A percentile compares a stretch with the other conserved stretches of the same genome.
These are phyloP conservation scores for Chondrosia reniformis DNA, from an alignment of 37 sponge, comb jelly and placozoan species.

Conservation along the genomic window DNA sequence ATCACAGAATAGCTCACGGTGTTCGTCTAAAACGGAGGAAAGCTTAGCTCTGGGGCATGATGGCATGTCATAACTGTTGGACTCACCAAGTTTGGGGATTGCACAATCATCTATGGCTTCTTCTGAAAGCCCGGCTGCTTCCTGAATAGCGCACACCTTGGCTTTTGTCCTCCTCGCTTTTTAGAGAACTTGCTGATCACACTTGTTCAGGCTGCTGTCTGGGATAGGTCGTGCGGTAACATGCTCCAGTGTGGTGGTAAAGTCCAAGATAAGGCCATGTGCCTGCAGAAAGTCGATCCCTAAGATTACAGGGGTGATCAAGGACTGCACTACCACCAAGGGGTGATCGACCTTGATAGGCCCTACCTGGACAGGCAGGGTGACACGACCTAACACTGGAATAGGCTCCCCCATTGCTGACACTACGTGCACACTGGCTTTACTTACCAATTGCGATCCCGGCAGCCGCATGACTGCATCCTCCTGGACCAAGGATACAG, in stretches of 20 bases:
- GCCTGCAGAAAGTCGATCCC: conserved; percentile 11
- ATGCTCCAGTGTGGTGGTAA: conserved; percentile 19
- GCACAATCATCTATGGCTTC: conserved; percentile 37
- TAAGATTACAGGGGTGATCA: conserved; percentile 20
- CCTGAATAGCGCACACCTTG: conserved; percentile 2
- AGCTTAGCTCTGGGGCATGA: background rate
- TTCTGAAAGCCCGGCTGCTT: background rate
- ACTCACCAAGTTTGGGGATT: conserved; percentile 21
- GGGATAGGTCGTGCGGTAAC: conserved; percentile 16
- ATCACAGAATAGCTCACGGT: background rate
- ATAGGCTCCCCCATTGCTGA: conserved; percentile 11
- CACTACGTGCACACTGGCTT: background rate
- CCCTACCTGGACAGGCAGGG: conserved; percentile 2
- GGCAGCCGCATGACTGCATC: background rate
- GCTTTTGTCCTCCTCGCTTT: background rate
- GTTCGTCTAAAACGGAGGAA: background rate
- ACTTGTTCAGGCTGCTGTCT: background rate
- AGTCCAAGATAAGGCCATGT: conserved; percentile 22
- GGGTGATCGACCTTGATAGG: conserved; percentile 7
- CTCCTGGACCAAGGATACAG: too few relatives aligned
- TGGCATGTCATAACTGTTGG: background rate
- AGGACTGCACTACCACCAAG: conserved; percentile 4
- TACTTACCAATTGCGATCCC: background rate
- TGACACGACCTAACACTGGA: conserved; percentile 4
- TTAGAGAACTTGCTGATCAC: background rate